These are phyloP conservation scores for Melanerpes formicivorus DNA, from an alignment of 2,113 vertebrate genomes.

Conservation along the genomic window DNA sequence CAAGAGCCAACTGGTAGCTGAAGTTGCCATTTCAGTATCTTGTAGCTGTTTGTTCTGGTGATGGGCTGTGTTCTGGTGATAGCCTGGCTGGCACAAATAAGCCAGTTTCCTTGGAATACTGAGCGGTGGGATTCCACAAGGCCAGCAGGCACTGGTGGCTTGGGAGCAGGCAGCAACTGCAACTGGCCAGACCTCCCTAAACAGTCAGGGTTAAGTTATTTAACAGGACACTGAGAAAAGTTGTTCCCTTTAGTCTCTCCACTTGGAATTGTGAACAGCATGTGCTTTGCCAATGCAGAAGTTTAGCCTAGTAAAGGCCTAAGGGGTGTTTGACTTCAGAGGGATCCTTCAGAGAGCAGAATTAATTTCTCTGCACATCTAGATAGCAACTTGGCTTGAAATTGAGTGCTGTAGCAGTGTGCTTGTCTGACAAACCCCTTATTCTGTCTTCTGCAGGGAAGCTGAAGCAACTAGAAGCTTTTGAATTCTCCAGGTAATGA, in stretches of 20 bases:
- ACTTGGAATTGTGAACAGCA: fast-evolving
- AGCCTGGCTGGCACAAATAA: background rate
- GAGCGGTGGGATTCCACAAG: background rate
- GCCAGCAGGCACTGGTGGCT: background rate
- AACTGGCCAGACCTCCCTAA: background rate
- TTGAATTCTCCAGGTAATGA: background rate
- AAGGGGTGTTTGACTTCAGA: background rate
- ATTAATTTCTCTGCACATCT: background rate
- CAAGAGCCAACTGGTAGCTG: background rate
- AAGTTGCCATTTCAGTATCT: background rate
- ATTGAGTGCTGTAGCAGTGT: background rate
- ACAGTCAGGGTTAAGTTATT: background rate
- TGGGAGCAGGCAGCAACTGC: background rate
- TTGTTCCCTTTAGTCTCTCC: background rate
- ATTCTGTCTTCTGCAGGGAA: background rate
- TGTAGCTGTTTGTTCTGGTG: background rate
- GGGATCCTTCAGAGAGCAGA: background rate
- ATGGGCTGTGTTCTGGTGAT: background rate
- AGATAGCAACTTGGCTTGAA: background rate
- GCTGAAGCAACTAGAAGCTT: background rate
- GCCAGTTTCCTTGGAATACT: background rate
- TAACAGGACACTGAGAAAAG: background rate
- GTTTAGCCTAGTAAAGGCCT: background rate
- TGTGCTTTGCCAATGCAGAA: background rate
- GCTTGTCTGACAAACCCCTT: background rate